Percentiles rank a stretch among this genome's conserved stretches.
phyloP scores from a whole-genome alignment of 2,888 invertebrate genomes.

The Seladonia tumulorum region DNA sequence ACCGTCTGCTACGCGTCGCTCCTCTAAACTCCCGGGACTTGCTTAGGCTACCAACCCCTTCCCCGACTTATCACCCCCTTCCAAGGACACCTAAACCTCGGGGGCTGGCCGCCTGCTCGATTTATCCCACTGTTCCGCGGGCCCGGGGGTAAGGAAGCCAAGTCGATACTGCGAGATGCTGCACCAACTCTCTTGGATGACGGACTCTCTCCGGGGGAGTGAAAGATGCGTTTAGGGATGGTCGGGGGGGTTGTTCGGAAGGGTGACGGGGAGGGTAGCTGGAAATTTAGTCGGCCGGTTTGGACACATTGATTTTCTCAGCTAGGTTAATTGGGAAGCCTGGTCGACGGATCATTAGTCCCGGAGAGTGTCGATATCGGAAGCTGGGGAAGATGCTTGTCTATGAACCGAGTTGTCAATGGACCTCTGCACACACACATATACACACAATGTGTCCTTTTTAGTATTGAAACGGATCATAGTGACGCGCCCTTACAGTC shows the following conservation, averaged over 20 bases:
- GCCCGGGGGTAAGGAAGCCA: conserved; percentile 13
- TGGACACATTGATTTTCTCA: background rate
- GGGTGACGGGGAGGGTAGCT: no score
- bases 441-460: no score
- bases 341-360: background rate
- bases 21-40: conserved; percentile 66
- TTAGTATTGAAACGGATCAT: no score
- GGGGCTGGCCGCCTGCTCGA: conserved; percentile 39
- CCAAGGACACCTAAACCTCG: conserved; percentile 55
- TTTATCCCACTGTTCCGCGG: conserved; percentile 47
- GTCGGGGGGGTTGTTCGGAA: no score
- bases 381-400: background rate
- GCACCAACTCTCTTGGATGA: background rate
- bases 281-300: background rate
- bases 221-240: background rate
- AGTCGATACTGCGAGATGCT: background rate
- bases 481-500: no score
- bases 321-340: background rate
- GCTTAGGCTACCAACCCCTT: conserved; percentile 40
- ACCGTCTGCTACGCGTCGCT: conserved; percentile 57
- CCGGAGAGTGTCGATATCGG: background rate
- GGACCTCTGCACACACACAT: no score
- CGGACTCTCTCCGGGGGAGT: background rate
- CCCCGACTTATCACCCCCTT: conserved; percentile 66
- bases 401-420: no score